Evolutionary conservation across 2,888 invertebrate genomes (phyloP), one percentile per base, ranked within the genome.

Genomic region (Lasioglossum villosulum): DNA sequence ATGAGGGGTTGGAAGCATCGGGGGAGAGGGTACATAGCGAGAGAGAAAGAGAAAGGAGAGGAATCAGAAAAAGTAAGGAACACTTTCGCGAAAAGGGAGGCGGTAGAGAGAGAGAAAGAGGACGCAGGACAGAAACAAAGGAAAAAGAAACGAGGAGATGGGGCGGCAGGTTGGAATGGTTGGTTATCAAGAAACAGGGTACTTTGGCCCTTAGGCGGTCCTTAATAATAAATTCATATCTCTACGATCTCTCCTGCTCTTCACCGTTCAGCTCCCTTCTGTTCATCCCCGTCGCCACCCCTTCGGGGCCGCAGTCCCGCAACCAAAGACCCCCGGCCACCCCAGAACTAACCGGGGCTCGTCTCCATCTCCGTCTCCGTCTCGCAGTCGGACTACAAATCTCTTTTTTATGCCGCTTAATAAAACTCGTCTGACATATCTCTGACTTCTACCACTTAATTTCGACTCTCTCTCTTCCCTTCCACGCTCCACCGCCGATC

Each of bases 201-300:
- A 92, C 92, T 94, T 93, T 90, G 90, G 91, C 93, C 94, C 92
- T 93, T 92, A 92, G 93, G 93, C 92, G 91, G 89, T 93, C 91
- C 93, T 94, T 94, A 93, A 95, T 95, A 94, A 95, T 95, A 94
- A 94, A 95, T 95, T 95, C 94, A 94, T 95, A 94, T 95, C 94
- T 93, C 92, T 88, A 90, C 92, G 90, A 91, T 87, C 92, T 90
- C 87, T 68, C 12, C 83, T 84, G 75, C 85, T 39, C 70, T 70
- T 39, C 70, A n/a, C n/a, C 70, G 70, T 70, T 70, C 70, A 70
- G 39, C 70, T 70, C 70, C 84, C 82, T 82, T 83, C 82, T 76
- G 73, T 78, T 87, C 86, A 83, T 86, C 86, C 89, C 74, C 80
- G 73, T 78, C 70, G 78, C 39, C 75, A 14, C n/a, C 23, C 45